These are phyloP conservation scores for Xanthorhoe spadicearia DNA, from an alignment of 2,888 invertebrate genomes.

Conservation along the genomic window DNA sequence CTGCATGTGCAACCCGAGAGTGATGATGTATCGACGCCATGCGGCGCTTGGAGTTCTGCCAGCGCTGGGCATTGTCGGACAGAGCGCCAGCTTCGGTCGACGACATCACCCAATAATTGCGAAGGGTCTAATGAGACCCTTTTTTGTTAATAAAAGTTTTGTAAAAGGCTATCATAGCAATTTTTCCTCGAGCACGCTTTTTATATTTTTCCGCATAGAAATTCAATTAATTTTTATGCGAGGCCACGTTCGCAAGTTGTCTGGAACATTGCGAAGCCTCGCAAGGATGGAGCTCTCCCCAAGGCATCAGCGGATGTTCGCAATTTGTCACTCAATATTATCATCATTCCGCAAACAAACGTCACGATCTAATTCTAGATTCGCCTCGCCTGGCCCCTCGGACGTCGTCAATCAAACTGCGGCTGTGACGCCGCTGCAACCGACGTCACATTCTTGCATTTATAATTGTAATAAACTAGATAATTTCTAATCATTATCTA, in stretches of 20 bases:
- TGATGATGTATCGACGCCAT: conserved; percentile 57
- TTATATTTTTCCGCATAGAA: conserved; percentile 5
- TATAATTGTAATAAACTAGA: conserved; percentile 30
- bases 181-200: conserved; percentile 8
- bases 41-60: conserved; percentile 73
- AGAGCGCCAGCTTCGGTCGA: conserved; percentile 61
- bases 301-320: conserved; percentile 48
- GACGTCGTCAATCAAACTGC: conserved; percentile 46
- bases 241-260: conserved; percentile 20
- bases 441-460: conserved; percentile 37
- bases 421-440: conserved; percentile 45
- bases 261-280: conserved; percentile 20
- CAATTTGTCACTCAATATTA: conserved; percentile 44
- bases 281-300: conserved; percentile 36
- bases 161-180: background rate
- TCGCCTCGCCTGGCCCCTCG: conserved; percentile 42
- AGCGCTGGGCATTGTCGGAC: conserved; percentile 62
- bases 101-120: conserved; percentile 49
- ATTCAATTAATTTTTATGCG: conserved; percentile 18
- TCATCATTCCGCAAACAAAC: conserved; percentile 45
- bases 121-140: conserved; percentile 3
- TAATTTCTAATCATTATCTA: conserved; percentile 30
- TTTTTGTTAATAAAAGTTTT: conserved; percentile 7
- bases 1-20: conserved; percentile 48
- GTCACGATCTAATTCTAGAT: conserved; percentile 50